Percentiles rank a stretch among this genome's conserved stretches.
phyloP scores from a whole-genome alignment of 2,797 vertebrate species.

The Tachyglossus aculeatus region DNA sequence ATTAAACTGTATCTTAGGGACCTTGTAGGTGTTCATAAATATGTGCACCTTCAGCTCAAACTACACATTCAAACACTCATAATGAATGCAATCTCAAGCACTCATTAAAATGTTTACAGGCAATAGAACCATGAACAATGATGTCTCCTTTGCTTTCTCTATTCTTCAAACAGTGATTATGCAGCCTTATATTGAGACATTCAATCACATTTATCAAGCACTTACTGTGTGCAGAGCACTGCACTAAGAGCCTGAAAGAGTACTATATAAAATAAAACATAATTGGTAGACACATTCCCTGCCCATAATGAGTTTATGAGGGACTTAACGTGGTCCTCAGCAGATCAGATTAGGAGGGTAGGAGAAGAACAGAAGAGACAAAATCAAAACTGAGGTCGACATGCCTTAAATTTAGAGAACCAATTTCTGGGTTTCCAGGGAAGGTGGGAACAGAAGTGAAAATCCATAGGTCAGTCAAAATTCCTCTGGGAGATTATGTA shows the following conservation, averaged over 20 bases:
- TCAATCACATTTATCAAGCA: too few species aligned
- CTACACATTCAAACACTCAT: not conserved
- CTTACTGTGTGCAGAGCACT: too few species aligned
- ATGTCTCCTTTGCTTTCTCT: not conserved
- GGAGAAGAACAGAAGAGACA: not conserved
- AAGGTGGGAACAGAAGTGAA: too few species aligned
- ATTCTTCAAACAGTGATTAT: not conserved
- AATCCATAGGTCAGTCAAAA: too few species aligned
- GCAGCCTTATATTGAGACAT: not conserved
- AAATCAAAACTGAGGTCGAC: too few species aligned
- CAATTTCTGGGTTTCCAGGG: too few species aligned
- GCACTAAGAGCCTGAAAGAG: too few species aligned
- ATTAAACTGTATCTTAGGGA: constrained; percentile 20
- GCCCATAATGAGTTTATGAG: not conserved
- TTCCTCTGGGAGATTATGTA: too few species aligned
- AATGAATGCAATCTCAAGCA: constrained; percentile 23
- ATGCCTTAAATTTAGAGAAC: too few species aligned
- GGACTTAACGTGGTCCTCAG: not conserved
- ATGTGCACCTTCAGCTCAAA: not conserved
- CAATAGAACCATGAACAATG: not conserved
- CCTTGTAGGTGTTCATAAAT: not conserved
- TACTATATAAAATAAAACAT: too few species aligned
- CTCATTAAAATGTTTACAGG: constrained; percentile 8
- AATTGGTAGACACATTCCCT: too few species aligned
- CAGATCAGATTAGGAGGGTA: not conserved